Conservation (phyloP, 2,113 vertebrate genomes). For the Platichthys flesus region DNA sequence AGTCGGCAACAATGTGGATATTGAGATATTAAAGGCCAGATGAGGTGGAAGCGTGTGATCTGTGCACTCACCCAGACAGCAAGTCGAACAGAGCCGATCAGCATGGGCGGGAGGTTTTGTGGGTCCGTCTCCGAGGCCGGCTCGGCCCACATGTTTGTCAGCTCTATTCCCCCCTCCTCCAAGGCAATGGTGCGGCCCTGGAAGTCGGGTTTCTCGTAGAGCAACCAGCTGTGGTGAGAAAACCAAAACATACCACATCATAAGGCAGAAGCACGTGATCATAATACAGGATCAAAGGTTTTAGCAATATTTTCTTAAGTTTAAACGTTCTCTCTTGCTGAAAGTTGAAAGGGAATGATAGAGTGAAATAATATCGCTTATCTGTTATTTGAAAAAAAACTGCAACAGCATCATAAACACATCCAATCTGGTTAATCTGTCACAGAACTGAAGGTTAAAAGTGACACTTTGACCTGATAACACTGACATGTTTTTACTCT, state of each 20-base stretch:
- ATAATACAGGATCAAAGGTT: no score
- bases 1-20: neutral
- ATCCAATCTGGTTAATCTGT: no score
- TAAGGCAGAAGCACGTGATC: neutral
- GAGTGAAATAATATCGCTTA: no score
- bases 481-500: no score
- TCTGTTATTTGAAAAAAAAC: no score
- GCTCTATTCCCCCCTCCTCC: constrained; percentile 89
- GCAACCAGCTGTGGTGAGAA: constrained; percentile 87
- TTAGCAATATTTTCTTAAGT: no score
- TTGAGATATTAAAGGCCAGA: neutral
- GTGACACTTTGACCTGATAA: no score
- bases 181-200: constrained; percentile 88
- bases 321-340: no score
- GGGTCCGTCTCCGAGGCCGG: constrained; percentile 47
- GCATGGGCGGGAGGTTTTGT: constrained; percentile 66
- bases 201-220: constrained; percentile 92
- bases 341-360: no score
- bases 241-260: neutral
- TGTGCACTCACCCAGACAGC: constrained; percentile 87
- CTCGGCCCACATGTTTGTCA: constrained; percentile 87
- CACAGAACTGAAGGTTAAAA: no score
- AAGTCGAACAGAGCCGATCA: constrained; percentile 90
- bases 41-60: constrained; percentile 11
- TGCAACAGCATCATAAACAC: no score